Percentiles rank a stretch among this genome's conserved stretches.
These are phyloP conservation scores for Cremastobaeus sp. DNA, from an alignment of 2,888 invertebrate species.

Conservation along the genomic window DNA sequence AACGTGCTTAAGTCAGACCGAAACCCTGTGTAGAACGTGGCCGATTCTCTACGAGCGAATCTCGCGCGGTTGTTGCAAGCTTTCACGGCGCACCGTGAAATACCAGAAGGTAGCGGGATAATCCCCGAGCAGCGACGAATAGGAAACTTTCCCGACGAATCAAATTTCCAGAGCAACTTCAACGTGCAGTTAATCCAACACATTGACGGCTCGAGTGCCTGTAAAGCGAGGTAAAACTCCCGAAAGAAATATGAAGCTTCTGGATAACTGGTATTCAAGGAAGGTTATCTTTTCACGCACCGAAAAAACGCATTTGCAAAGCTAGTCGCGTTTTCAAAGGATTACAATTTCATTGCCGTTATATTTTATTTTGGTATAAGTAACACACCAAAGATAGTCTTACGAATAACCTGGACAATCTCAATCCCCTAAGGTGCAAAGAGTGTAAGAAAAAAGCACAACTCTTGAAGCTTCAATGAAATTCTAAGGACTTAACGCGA, in stretches of 20 bases:
- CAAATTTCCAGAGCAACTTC: constrained; percentile 39
- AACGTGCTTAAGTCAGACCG: constrained; percentile 14
- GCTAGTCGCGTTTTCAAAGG: too few species aligned
- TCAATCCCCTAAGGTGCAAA: too few species aligned
- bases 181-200: constrained; percentile 45
- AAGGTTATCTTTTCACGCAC: constrained; percentile 46
- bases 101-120: constrained; percentile 39
- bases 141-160: constrained; percentile 45
- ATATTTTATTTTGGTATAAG: too few species aligned
- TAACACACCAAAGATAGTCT: too few species aligned
- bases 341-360: too few species aligned
- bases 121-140: constrained; percentile 32
- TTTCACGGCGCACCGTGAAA: constrained; percentile 29
- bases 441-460: too few species aligned
- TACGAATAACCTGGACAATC: too few species aligned
- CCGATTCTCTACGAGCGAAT: constrained; percentile 15
- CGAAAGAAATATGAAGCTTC: constrained; percentile 37
- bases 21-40: constrained; percentile 18
- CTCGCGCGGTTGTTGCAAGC: constrained; percentile 15
- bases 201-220: constrained; percentile 27
- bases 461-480: too few species aligned
- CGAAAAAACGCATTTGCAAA: too few species aligned
- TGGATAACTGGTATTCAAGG: constrained; percentile 41
- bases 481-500: too few species aligned
- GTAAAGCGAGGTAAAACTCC: constrained; percentile 29